Evolutionary conservation across 1,140 invertebrate species (phyloP), one percentile per base, ranked within the genome.

Genomic region (Drosophila nigrodunni): DNA sequence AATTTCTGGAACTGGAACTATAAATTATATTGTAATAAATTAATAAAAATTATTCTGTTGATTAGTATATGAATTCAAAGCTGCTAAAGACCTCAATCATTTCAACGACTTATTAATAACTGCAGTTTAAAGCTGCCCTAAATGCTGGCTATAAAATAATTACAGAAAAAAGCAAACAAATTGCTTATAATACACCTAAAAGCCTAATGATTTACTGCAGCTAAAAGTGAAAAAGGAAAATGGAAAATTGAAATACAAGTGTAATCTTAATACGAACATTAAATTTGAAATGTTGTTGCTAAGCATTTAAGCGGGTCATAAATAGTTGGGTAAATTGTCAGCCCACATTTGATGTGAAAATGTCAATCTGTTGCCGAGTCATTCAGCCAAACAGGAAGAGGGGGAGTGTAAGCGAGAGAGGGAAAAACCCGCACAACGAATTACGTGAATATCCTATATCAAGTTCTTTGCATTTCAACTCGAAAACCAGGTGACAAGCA

Each of bases 321-420:
- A 73, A 73, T 54, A 67, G 54, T 66, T 58, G 59, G 49, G 52
- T 47, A 62, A 77, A 81, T 74, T 81, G 50, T 13, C 61, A 68
- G 58, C 25, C 44, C 41, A 15, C 49, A 52, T 50, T 69, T 66
- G 59, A 81, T 87, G 83, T 71, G 79, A 88, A 88, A 80, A 82
- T 88, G 66, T 70, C 82, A 83, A 88, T 82, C 76, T 82, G 82
- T 80, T 82, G 80, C 60, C 59, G 35, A 68, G 68, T 73, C 65
- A 70, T 55, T 60, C 65, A 69, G 39, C 30, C 65, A 70, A 30
- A 30, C 3, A 30, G 25, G 25, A 2, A 30, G 25, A 2, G 6
- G 25, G 25, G 25, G 25, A 30, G 1, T 5, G 25, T 5, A 1
- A 4, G 25, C 0, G 25, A 57, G 30, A 57, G 57, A 54, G 52